Conservation (phyloP, 2,797 vertebrate genomes). For the Simalia tracyae region DNA sequence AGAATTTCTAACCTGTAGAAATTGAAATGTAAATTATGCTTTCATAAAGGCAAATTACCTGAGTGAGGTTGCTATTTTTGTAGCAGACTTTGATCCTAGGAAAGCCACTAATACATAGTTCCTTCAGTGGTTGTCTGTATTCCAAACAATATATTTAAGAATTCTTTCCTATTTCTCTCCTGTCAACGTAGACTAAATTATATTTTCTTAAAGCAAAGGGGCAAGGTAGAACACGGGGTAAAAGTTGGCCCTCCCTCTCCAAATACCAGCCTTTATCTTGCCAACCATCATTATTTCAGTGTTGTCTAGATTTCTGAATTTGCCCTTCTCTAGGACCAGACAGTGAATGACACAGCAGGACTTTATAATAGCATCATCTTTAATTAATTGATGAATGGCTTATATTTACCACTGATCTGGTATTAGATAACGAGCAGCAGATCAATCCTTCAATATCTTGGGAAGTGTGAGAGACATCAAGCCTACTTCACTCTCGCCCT, state of each 20-base stretch:
- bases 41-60: too few species aligned
- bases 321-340: background rate
- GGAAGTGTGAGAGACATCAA: background rate
- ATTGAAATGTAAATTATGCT: too few species aligned
- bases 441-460: background rate
- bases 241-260: background rate
- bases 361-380: background rate
- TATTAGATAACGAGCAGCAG: background rate
- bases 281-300: background rate
- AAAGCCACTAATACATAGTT: background rate
- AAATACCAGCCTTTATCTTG: background rate
- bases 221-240: background rate
- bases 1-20: too few species aligned
- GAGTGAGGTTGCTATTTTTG: too few species aligned
- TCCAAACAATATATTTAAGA: too few species aligned
- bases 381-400: background rate
- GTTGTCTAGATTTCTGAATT: background rate
- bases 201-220: background rate
- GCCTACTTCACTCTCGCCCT: background rate
- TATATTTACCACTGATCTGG: background rate
- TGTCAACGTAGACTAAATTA: background rate
- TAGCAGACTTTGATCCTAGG: too few species aligned
- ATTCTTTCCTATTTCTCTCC: background rate
- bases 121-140: background rate
- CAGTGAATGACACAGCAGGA: constrained; percentile 1